Percentiles rank a stretch among this genome's conserved stretches.
Conservation (phyloP, 2,888 invertebrate species). For the Agonopterix heracliana region DNA sequence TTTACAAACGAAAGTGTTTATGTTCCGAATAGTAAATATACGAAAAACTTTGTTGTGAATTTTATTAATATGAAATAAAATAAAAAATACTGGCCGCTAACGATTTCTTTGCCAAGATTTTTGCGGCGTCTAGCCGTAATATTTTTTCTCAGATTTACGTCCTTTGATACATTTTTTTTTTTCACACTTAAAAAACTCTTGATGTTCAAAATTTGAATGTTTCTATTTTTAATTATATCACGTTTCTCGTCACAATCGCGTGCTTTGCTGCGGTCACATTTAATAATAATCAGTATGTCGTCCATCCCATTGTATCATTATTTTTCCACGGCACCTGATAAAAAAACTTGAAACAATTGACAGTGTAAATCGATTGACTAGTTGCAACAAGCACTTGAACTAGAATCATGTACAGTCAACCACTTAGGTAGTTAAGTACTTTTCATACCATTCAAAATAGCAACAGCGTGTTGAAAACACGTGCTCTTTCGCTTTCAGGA, state of each 20-base stretch:
- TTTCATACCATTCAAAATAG: too few species aligned
- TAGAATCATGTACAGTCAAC: not conserved
- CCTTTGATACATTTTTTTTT: not conserved
- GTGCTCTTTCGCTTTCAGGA: too few species aligned
- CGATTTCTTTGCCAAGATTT: constrained; percentile 1
- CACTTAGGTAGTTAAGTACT: not conserved
- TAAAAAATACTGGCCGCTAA: constrained; percentile 1
- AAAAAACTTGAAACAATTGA: constrained; percentile 31
- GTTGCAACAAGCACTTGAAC: constrained; percentile 7
- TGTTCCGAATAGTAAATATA: not conserved
- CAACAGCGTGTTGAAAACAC: too few species aligned
- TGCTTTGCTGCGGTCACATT: constrained; percentile 9
- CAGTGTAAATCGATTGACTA: constrained; percentile 12
- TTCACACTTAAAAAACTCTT: too few species aligned
- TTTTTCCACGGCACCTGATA: constrained; percentile 37
- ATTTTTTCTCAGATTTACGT: not conserved
- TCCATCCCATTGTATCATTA: constrained; percentile 29
- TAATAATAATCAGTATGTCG: constrained; percentile 16
- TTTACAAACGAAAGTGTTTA: not conserved
- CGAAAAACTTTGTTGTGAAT: not conserved
- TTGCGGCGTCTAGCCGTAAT: not conserved
- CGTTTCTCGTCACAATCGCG: constrained; percentile 8
- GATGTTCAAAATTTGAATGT: not conserved
- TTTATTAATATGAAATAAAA: not conserved
- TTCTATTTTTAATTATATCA: not conserved